These are phyloP conservation scores for Melitaea cinxia DNA, from an alignment of 1,140 invertebrate genomes.

Conservation along the genomic window DNA sequence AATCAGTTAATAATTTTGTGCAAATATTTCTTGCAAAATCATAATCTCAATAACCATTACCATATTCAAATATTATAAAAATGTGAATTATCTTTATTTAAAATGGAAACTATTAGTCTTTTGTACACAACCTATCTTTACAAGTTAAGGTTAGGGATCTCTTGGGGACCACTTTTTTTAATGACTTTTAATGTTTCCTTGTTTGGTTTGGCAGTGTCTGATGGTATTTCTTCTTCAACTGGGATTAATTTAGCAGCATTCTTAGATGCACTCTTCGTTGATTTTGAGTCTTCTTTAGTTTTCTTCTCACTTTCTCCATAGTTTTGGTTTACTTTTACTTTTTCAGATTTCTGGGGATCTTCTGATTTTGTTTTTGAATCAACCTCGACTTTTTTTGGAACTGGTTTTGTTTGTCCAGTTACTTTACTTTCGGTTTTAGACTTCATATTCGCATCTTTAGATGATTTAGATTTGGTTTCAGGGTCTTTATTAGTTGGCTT, in stretches of 20 bases:
- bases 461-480: constrained; percentile 30
- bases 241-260: constrained; percentile 70
- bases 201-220: constrained; percentile 80
- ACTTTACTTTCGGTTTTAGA: constrained; percentile 22
- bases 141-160: constrained; percentile 69
- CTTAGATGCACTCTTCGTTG: constrained; percentile 1
- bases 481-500: constrained; percentile 26
- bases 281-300: constrained; percentile 1
- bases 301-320: not conserved
- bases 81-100: not conserved
- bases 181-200: constrained; percentile 83
- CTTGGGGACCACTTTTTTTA: constrained; percentile 79
- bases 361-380: not conserved
- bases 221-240: constrained; percentile 80
- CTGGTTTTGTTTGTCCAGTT: constrained; percentile 22
- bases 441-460: constrained; percentile 17
- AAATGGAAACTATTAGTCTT: not conserved
- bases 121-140: constrained; percentile 43
- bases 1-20: no score
- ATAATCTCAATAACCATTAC: not conserved
- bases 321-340: constrained; percentile 4
- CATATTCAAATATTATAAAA: not conserved
- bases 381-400: not conserved
- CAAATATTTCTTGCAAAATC: no score
- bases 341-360: constrained; percentile 13